Percentiles rank a stretch among this genome's conserved stretches.
These are phyloP conservation scores for Plebejus melissa DNA, from an alignment of 2,888 invertebrate genomes.

Conservation along the genomic window DNA sequence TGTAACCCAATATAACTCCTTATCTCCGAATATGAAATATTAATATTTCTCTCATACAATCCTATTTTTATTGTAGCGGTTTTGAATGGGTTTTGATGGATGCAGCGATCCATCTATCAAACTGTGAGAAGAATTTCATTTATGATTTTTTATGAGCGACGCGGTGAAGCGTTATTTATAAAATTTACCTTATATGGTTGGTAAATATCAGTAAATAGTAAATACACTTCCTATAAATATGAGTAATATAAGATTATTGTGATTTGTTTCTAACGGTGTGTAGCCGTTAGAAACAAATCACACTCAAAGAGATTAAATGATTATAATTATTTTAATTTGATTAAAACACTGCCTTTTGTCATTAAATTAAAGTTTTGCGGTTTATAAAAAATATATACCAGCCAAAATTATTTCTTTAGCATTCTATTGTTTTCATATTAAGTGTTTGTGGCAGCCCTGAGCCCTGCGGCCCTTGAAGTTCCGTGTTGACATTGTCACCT, in stretches of 20 bases:
- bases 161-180: neutral
- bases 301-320: too few relatives aligned
- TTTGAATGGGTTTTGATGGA: constrained; percentile 45
- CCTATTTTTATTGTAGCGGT: constrained; percentile 70
- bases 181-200: neutral
- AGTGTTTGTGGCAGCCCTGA: neutral
- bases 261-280: neutral
- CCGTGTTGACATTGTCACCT: constrained; percentile 24
- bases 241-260: neutral
- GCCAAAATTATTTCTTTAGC: neutral
- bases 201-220: neutral
- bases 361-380: neutral
- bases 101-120: constrained; percentile 16
- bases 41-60: constrained; percentile 61
- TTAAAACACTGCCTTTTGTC: neutral
- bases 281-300: too few relatives aligned
- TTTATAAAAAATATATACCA: neutral
- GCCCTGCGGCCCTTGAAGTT: neutral
- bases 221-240: neutral
- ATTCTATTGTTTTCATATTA: neutral
- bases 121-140: constrained; percentile 22
- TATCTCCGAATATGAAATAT: constrained; percentile 58
- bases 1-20: constrained; percentile 64
- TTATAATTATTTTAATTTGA: too few relatives aligned
- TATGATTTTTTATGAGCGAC: neutral